Evolutionary conservation across 2,888 invertebrate species (phyloP).

Genomic region (Tenthredo distinguenda): DNA sequence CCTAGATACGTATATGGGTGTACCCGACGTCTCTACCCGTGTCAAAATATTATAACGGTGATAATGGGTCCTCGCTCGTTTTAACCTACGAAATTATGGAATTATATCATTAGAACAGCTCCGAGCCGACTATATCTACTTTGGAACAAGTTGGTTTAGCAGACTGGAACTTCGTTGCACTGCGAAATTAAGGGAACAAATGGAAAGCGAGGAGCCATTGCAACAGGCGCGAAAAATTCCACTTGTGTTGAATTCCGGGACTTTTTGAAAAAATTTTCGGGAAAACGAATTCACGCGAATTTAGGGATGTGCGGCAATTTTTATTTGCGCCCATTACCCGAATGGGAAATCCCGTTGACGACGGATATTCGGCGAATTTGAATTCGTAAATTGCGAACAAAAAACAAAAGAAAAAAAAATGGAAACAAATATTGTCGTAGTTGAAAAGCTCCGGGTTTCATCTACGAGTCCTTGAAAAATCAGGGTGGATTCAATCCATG

Average conservation of each 20-base stretch:
- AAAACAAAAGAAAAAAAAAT: too few relatives aligned
- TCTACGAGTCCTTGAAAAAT: not conserved
- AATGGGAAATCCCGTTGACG: too few relatives aligned
- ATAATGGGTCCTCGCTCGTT: conserved; percentile 17
- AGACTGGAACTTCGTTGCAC: too few relatives aligned
- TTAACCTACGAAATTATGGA: conserved; percentile 8
- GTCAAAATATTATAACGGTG: conserved; percentile 2
- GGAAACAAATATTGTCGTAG: not conserved
- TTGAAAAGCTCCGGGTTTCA: not conserved
- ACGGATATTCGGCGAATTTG: too few relatives aligned
- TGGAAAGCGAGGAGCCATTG: not conserved
- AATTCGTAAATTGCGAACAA: too few relatives aligned
- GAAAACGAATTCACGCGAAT: too few relatives aligned
- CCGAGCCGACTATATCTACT: not conserved
- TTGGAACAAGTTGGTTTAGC: not conserved
- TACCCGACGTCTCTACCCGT: not conserved
- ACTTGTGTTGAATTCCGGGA: too few relatives aligned
- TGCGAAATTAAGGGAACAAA: not conserved
- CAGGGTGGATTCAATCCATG: not conserved
- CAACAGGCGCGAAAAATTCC: not conserved
- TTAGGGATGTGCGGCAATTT: too few relatives aligned
- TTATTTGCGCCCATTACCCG: too few relatives aligned
- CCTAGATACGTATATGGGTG: too few relatives aligned
- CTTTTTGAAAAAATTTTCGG: too few relatives aligned
- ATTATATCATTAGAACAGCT: conserved; percentile 14